These are phyloP conservation scores for Megathymus violae DNA, from an alignment of 1,140 invertebrate genomes.

Conservation along the genomic window DNA sequence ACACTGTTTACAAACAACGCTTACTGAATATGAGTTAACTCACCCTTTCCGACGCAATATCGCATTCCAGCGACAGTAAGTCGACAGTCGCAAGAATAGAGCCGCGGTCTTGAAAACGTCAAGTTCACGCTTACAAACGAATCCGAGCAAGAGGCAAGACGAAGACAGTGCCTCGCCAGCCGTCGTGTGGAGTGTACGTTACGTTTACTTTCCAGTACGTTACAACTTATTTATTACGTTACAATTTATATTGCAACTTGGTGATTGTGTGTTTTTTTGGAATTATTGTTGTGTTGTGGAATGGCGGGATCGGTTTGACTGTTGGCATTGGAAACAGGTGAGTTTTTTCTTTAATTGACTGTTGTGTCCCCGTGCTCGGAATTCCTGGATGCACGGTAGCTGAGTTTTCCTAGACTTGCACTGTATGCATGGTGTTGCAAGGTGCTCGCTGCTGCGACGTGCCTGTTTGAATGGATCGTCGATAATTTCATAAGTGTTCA, in stretches of 20 bases:
- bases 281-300: constrained; percentile 17
- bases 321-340: constrained; percentile 13
- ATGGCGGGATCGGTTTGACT: constrained; percentile 19
- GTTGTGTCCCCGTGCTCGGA: too few relatives aligned
- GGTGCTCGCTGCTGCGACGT: too few relatives aligned
- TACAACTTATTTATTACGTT: not conserved
- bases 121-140: constrained; percentile 46
- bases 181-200: constrained; percentile 31
- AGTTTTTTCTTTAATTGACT: not conserved
- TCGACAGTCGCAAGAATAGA: constrained; percentile 36
- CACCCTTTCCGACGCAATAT: too few relatives aligned
- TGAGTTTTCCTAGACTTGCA: too few relatives aligned
- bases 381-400: too few relatives aligned
- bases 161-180: constrained; percentile 39
- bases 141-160: constrained; percentile 20
- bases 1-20: too few relatives aligned
- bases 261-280: constrained; percentile 5
- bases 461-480: too few relatives aligned
- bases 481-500: too few relatives aligned
- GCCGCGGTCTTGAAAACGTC: constrained; percentile 51
- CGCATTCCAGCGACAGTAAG: constrained; percentile 7
- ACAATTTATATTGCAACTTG: not conserved
- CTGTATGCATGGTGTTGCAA: too few relatives aligned
- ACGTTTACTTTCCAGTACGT: too few relatives aligned
- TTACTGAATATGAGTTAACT: too few relatives aligned